Percentiles rank a stretch among this genome's conserved stretches.
Evolutionary conservation across 2,797 vertebrate genomes (phyloP).

Genomic region (Melanotaenia maccullochi): DNA sequence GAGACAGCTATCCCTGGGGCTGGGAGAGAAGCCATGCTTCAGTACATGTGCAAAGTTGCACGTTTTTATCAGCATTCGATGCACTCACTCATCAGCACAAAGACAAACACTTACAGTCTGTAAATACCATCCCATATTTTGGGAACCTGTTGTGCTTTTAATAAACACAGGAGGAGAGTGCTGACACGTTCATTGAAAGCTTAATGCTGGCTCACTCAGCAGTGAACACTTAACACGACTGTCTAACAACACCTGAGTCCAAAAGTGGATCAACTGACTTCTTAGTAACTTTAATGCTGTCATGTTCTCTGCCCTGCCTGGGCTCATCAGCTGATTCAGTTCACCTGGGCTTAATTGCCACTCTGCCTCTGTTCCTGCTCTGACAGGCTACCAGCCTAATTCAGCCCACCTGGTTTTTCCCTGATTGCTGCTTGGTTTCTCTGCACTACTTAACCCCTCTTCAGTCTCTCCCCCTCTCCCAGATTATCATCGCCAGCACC

Average conservation of each 20-base stretch:
- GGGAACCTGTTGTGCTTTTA: conserved; percentile 59
- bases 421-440: no score
- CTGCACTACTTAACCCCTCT: no score
- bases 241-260: conserved; percentile 27
- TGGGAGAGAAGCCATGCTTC: conserved; percentile 8
- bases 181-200: conserved; percentile 57
- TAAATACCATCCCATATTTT: conserved; percentile 66
- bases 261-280: conserved; percentile 27
- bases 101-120: conserved; percentile 34
- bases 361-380: no score
- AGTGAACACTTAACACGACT: conserved; percentile 37
- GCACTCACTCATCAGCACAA: conserved; percentile 25
- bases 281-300: conserved; percentile 10
- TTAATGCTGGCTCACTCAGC: conserved; percentile 10
- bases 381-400: no score
- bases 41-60: conserved; percentile 11
- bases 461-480: no score
- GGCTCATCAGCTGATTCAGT: no score
- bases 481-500: no score
- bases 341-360: no score
- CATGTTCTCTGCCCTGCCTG: no score
- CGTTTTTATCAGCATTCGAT: conserved; percentile 24
- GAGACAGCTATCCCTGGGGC: conserved; percentile 25
- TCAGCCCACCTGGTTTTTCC: no score
- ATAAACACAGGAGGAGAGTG: conserved; percentile 63